phyloP scores from a whole-genome alignment of 1,140 invertebrate genomes.

The Atta cephalotes region DNA sequence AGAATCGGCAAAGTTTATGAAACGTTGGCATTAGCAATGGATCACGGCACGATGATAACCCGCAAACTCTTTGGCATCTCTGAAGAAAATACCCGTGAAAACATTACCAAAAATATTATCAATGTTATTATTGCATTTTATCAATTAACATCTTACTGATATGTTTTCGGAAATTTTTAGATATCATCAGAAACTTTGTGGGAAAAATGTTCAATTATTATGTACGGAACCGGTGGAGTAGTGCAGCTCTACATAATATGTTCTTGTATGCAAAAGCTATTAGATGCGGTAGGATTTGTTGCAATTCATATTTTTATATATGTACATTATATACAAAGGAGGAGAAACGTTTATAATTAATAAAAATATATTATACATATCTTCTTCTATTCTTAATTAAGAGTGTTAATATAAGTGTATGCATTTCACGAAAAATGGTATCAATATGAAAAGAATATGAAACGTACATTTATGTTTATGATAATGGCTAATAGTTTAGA shows the following conservation, averaged over 20 bases:
- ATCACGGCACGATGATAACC: too few relatives aligned
- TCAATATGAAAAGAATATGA: background rate
- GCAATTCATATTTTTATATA: background rate
- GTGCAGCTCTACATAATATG: constrained; percentile 74
- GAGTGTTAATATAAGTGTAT: constrained; percentile 64
- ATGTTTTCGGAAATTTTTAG: background rate
- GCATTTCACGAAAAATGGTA: constrained; percentile 72
- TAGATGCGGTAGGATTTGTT: constrained; percentile 69
- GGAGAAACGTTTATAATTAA: background rate
- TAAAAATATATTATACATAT: background rate
- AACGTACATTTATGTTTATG: constrained; percentile 53
- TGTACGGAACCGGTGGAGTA: constrained; percentile 58
- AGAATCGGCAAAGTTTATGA: too few relatives aligned
- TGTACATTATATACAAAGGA: background rate
- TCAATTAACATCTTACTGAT: background rate
- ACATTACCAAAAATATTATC: too few relatives aligned
- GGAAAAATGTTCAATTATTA: background rate
- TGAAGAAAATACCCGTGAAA: too few relatives aligned
- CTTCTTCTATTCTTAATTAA: constrained; percentile 27
- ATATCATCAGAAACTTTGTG: background rate
- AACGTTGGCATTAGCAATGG: too few relatives aligned
- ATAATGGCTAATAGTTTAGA: constrained; percentile 66
- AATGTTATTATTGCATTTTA: background rate
- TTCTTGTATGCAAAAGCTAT: constrained; percentile 67
- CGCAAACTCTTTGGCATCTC: too few relatives aligned